Percentiles rank a stretch among this genome's conserved stretches.
These are phyloP conservation scores for Neoseiulus cucumeris DNA, from an alignment of 1,140 invertebrate genomes.

Conservation along the genomic window DNA sequence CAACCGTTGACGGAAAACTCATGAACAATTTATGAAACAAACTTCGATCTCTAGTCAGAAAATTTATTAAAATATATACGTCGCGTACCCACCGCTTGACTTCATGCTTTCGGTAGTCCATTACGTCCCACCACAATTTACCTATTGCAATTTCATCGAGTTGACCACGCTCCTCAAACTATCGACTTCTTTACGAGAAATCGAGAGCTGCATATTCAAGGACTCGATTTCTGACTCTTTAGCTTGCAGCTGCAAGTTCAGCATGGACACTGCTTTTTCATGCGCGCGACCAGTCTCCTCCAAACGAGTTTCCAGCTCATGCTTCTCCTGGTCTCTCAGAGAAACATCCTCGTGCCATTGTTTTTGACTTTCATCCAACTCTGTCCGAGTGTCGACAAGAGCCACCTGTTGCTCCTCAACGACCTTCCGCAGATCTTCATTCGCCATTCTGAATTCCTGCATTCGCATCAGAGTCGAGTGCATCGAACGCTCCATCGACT, in stretches of 20 bases:
- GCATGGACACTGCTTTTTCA: not conserved
- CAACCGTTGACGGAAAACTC: too few relatives aligned
- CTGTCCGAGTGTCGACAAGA: not conserved
- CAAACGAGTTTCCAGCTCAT: not conserved
- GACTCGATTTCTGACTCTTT: slow-evolving; percentile 3
- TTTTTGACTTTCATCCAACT: not conserved
- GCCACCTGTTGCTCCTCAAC: not conserved
- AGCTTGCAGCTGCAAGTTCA: not conserved
- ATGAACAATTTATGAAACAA: too few relatives aligned
- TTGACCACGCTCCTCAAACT: not conserved
- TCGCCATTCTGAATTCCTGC: not conserved
- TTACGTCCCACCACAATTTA: too few relatives aligned
- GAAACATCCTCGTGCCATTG: not conserved
- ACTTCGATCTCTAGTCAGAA: too few relatives aligned
- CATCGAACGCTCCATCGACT: not conserved
- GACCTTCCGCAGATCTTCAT: not conserved
- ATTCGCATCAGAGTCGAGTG: slow-evolving; percentile 1
- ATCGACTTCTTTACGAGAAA: not conserved
- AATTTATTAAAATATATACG: too few relatives aligned
- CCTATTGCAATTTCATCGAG: slow-evolving; percentile 2
- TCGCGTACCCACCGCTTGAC: too few relatives aligned
- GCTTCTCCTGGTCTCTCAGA: not conserved
- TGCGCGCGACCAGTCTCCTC: not conserved
- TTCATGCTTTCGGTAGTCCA: too few relatives aligned
- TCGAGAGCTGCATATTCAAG: not conserved